Evolutionary conservation across 1,140 invertebrate genomes (phyloP), one percentile per base, ranked within the genome.

Genomic region (Varroa destructor): DNA sequence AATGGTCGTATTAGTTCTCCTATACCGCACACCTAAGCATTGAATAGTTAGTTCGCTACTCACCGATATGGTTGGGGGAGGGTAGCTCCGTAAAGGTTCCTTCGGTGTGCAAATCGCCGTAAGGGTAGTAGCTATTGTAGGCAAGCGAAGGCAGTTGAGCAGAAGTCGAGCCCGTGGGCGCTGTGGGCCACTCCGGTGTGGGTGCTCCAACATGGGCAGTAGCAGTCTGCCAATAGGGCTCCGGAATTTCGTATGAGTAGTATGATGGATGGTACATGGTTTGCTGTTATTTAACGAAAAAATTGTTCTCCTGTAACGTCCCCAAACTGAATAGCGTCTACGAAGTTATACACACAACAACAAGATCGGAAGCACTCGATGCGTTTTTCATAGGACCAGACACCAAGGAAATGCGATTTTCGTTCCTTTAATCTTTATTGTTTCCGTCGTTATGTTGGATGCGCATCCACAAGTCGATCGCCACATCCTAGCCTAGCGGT

Each of bases 191-290:
- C 46, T 67, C 61, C 12, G 61, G 12, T 12, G 40, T 40, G 1
- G 61, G 40, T 10, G 61, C 40, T 12, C 61, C 46, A 12, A 67
- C 61, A 37, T 67, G 61, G 12, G 61, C 61, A 25, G 61, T 43
- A 25, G 61, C 46, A 10, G 61, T 46, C 40, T 40, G 61, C 61
- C 61, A 67, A 37, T 67, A 67, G 1, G 61, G 61, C 61, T 67
- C 61, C 40, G 61, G 40, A 37, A 67, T 43, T 1, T 67, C 61
- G 61, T 67, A 67, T 8, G 61, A 67, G 37, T 67, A 67, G 61
- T 67, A 67, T 37, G 61, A 37, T 36, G 61, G 14, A 67, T 67
- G 61, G 61, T 67, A 67, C 61, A 67, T 67, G 61, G 46, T 67
- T 40, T 67, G 14, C 37, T 67, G n/a, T 43, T 40, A 46, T 67